These are phyloP conservation scores for Protula sp. DNA, from an alignment of 2,888 invertebrate species.

Conservation along the genomic window DNA sequence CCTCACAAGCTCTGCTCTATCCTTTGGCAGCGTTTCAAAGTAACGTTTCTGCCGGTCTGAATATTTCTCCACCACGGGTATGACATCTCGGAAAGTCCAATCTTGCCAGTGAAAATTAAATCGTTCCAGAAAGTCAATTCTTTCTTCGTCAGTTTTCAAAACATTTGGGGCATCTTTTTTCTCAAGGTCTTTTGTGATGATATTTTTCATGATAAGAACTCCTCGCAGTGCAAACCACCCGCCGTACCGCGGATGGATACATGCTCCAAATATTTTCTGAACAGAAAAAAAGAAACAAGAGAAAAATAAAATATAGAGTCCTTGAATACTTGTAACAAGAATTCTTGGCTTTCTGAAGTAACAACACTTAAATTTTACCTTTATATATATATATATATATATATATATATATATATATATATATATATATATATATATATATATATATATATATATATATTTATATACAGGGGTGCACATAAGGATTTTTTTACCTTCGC, in stretches of 20 bases:
- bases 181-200: conserved; percentile 33
- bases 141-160: conserved; percentile 30
- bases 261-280: conserved; percentile 54
- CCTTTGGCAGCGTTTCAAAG: conserved; percentile 50
- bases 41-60: conserved; percentile 53
- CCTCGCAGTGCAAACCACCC: conserved; percentile 59
- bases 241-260: conserved; percentile 56
- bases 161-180: conserved; percentile 31
- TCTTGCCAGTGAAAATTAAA: conserved; percentile 57
- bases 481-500: no score
- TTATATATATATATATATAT: no score
- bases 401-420: no score
- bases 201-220: conserved; percentile 51
- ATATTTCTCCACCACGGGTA: conserved; percentile 45
- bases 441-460: no score
- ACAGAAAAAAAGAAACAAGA: no score
- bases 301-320: neutral
- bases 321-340: no score
- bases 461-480: no score
- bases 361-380: no score
- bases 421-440: no score
- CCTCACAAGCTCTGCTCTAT: conserved; percentile 29
- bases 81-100: conserved; percentile 53
- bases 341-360: no score
- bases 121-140: conserved; percentile 50